phyloP scores from a whole-genome alignment of 2,113 vertebrate species.

The Nettapus auritus region DNA sequence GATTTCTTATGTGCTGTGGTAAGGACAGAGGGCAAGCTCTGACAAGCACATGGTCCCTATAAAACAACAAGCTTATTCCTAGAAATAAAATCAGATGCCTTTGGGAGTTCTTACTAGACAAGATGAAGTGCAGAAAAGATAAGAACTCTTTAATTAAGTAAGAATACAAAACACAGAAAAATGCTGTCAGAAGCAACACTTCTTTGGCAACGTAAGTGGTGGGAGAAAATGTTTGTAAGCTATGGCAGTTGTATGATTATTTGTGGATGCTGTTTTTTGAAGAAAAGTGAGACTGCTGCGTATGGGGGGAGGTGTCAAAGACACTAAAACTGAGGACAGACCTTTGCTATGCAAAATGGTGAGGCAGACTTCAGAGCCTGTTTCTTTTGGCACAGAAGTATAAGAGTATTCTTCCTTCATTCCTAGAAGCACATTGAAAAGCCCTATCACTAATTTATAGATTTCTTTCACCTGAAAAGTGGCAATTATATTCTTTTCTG shows the following conservation, averaged over 20 bases:
- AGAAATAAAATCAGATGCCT: slow-evolving; percentile 14
- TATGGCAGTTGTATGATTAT: not conserved
- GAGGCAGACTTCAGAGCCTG: not conserved
- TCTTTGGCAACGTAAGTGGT: not conserved
- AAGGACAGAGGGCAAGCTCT: not conserved
- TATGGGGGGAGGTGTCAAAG: not conserved
- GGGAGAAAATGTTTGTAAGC: not conserved
- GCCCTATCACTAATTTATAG: not conserved
- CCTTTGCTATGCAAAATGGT: not conserved
- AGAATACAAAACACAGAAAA: not conserved
- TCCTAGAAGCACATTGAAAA: not conserved
- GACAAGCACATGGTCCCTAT: not conserved
- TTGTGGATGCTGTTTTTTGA: not conserved
- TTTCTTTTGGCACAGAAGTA: not conserved
- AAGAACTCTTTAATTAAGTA: slow-evolving; percentile 16
- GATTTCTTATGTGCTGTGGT: not conserved
- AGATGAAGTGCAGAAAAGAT: not conserved
- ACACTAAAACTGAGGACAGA: not conserved
- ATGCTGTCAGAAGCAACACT: not conserved
- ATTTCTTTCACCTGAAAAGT: not conserved
- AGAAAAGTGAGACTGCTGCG: not conserved
- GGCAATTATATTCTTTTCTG: not conserved
- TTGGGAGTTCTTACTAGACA: not conserved
- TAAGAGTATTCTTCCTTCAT: not conserved
- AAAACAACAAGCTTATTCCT: not conserved